These are phyloP conservation scores for Phalacrocorax pelagicus DNA, from an alignment of 2,113 vertebrate genomes.

Conservation along the genomic window DNA sequence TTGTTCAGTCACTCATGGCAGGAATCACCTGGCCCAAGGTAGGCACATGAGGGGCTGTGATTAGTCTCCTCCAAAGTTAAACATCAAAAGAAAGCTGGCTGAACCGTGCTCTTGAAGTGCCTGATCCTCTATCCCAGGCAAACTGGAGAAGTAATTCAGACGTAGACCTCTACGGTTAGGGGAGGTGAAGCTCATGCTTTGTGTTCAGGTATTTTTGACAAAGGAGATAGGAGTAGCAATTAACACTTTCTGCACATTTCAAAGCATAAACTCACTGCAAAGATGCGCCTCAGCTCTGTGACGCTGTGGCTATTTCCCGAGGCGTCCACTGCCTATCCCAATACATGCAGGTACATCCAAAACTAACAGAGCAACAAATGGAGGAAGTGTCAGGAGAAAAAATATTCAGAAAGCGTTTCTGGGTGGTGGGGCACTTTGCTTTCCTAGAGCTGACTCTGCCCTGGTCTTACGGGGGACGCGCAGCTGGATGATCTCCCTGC, in stretches of 20 bases:
- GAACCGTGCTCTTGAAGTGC: background rate
- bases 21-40: background rate
- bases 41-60: background rate
- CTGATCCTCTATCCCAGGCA: background rate
- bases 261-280: background rate
- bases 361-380: background rate
- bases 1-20: background rate
- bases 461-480: accelerated
- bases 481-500: background rate
- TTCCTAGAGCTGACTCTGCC: background rate
- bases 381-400: background rate
- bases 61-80: background rate
- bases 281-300: background rate
- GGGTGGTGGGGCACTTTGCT: background rate
- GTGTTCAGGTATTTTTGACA: background rate
- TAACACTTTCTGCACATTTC: background rate
- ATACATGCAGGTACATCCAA: background rate
- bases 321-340: background rate
- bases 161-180: background rate
- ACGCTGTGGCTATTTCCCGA: background rate
- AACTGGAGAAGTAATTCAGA: background rate
- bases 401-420: background rate
- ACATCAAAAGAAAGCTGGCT: background rate
- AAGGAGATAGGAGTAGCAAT: background rate
- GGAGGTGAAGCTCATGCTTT: background rate